Base-by-base conservation (phyloP, 2,888 invertebrate species). In the Dyspetes luteomarginatus region DNA sequence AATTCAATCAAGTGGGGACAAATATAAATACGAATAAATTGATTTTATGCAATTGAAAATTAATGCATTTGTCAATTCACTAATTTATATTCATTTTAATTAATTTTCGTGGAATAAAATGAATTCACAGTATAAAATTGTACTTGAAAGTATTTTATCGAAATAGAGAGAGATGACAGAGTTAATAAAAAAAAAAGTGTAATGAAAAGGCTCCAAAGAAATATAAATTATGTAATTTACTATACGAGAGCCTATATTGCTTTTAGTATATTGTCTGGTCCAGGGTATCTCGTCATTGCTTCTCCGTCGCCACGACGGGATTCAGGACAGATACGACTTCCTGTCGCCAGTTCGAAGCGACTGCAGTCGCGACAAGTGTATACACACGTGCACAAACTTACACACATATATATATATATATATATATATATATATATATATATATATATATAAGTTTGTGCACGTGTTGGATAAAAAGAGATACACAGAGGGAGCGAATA, bases 321-420 rank as follows among this genome's bases (percentile, higher is more conserved):
- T 78, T 50, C 74, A 48, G 19, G 64, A 73, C 68, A 67, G 82
- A 81, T 78, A 75, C 78, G 81, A 84, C 79, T 77, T 81, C 82
- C 84, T 81, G 82, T 83, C 81, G 84, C 84, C 83, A 71, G 74
- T 67, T 62, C 52, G 36, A 45, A 69, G 36, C 71, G 43, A 19
- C 67, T 50, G 36, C 45, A 73, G 68, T 78, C 62, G 62, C 56
- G 78, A 74, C 74, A 64, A 62, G 65, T 67, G 52, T 30, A 65
- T 67, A 22, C 50, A 50, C n/a, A 41, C 67, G 41, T 43, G 22
- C 71, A 15, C 24, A 30, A 58, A 41, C 2, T 50, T 26, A 28
- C 62, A 15, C 2, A 36, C 22, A 24, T 50, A 24, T 24, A 5
- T 50, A 12, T 52, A 7, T 52, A 41, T 73, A 45, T 43, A 24